Conservation (phyloP, 2,113 vertebrate genomes). For the Sorex araneus region DNA sequence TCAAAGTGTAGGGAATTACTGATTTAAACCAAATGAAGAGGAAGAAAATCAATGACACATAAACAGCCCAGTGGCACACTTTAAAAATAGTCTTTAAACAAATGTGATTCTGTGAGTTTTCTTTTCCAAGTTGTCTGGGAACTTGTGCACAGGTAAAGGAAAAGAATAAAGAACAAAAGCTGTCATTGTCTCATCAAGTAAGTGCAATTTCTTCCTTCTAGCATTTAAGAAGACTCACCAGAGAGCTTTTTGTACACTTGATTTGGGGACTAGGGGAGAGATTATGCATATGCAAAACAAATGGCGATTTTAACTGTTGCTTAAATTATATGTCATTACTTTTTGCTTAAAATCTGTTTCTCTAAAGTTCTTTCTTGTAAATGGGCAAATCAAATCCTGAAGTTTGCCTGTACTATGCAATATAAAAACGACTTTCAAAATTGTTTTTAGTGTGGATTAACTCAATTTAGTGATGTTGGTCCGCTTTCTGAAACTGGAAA, state of each 20-base stretch:
- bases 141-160: conserved; percentile 77
- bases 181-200: conserved; percentile 85
- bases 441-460: conserved; percentile 32
- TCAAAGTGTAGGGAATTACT: background rate
- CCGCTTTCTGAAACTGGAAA: conserved; percentile 57
- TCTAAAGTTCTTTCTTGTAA: conserved; percentile 1
- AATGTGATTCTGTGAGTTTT: conserved; percentile 82
- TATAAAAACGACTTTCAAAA: conserved; percentile 65
- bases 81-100: conserved; percentile 82
- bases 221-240: conserved; percentile 81
- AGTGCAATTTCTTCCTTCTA: conserved; percentile 69
- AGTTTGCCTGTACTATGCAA: background rate
- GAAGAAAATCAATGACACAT: conserved; percentile 61
- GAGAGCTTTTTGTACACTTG: conserved; percentile 69
- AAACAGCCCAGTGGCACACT: conserved; percentile 50
- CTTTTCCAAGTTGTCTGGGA: conserved; percentile 86
- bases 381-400: conserved; percentile 45
- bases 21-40: conserved; percentile 65
- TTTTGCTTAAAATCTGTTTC: conserved; percentile 56
- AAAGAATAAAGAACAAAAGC: conserved; percentile 86
- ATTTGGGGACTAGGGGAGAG: conserved; percentile 60
- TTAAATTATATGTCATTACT: conserved; percentile 64
- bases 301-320: conserved; percentile 26
- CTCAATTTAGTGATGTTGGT: conserved; percentile 27
- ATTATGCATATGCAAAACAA: conserved; percentile 69